Evolutionary conservation across 2,888 invertebrate genomes (phyloP).

Genomic region (Bhutanitis thaidina): DNA sequence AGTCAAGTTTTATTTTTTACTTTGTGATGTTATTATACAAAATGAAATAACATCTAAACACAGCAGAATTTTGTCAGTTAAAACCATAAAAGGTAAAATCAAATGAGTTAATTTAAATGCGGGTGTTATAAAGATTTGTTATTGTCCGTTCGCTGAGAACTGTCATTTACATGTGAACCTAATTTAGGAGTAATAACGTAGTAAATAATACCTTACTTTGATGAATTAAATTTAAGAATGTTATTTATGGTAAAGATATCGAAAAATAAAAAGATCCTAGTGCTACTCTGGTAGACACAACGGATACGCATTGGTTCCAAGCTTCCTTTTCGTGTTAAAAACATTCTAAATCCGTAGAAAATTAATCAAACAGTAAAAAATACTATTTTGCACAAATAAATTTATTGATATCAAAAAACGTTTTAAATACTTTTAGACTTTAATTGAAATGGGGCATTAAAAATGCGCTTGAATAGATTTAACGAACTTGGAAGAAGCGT

Average conservation of each 20-base stretch:
- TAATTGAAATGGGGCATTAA: background rate
- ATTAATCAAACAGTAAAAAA: too few relatives aligned
- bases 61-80: conserved; percentile 36
- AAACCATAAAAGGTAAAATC: conserved; percentile 16
- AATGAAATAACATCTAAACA: conserved; percentile 57
- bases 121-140: conserved; percentile 17
- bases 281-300: background rate
- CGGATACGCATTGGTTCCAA: too few relatives aligned
- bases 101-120: conserved; percentile 17
- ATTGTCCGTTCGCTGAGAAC: conserved; percentile 6
- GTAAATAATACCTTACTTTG: background rate
- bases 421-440: background rate
- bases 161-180: background rate
- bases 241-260: background rate
- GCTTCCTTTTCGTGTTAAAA: background rate
- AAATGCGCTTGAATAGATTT: conserved; percentile 37
- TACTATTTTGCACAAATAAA: too few relatives aligned
- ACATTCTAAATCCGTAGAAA: too few relatives aligned
- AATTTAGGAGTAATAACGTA: background rate
- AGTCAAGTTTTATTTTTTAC: conserved; percentile 70
- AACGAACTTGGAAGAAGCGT: conserved; percentile 60
- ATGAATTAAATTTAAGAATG: background rate
- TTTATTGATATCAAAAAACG: too few relatives aligned
- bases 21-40: conserved; percentile 61
- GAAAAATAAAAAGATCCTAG: too few relatives aligned